phyloP scores from a whole-genome alignment of 37 sponge, comb jelly and placozoan species.

The Ianthella basta region DNA sequence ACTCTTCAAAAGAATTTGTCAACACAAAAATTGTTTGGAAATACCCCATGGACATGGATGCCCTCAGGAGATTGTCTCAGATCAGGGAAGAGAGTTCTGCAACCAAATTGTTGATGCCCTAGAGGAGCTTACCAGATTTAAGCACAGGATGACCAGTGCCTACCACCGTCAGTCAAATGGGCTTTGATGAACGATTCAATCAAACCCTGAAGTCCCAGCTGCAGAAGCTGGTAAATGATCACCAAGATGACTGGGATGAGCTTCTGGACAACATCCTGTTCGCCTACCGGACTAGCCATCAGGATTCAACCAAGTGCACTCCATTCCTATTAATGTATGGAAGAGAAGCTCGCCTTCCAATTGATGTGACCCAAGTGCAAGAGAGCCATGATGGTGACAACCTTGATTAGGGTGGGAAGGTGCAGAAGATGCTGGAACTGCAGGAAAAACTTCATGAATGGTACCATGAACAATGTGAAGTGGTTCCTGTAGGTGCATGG shows the following conservation, averaged over 20 bases:
- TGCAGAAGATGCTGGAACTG: too few species aligned
- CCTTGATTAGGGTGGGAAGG: too few species aligned
- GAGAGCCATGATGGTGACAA: too few species aligned
- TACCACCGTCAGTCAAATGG: constrained; percentile 63
- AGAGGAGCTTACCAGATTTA: not conserved
- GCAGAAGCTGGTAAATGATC: not conserved
- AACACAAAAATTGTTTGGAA: too few species aligned
- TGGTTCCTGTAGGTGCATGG: too few species aligned
- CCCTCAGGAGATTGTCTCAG: constrained; percentile 39
- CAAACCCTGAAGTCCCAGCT: constrained; percentile 27
- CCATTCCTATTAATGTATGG: constrained; percentile 40
- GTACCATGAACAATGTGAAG: too few species aligned
- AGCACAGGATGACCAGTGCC: constrained; percentile 21
- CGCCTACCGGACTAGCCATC: constrained; percentile 28
- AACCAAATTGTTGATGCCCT: constrained; percentile 27
- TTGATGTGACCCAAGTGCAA: too few species aligned
- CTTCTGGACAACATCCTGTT: not conserved
- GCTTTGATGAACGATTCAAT: constrained; percentile 46
- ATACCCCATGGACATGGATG: constrained; percentile 35
- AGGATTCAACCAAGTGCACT: constrained; percentile 37
- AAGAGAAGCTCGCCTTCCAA: too few species aligned
- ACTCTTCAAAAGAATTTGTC: too few species aligned
- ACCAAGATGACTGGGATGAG: constrained; percentile 32
- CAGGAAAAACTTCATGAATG: too few species aligned
- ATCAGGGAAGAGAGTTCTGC: constrained; percentile 42